Conservation (phyloP, 2,888 invertebrate genomes). For the Andrena bucephala region DNA sequence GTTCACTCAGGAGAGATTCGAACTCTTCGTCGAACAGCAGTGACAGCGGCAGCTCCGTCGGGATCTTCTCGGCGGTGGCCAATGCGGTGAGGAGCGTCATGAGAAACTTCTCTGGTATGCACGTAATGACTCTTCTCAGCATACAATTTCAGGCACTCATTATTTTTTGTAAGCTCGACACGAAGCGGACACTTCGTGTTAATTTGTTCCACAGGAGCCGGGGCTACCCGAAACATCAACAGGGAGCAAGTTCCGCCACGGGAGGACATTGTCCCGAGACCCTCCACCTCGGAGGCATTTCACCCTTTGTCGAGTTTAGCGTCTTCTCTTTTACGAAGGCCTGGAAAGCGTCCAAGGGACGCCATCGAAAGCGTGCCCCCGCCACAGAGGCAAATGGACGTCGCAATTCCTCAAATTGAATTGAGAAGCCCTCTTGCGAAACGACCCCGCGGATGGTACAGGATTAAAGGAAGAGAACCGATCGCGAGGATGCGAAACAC, state of each 20-base stretch:
- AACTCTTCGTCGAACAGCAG: slow-evolving; percentile 14
- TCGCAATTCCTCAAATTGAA: slow-evolving; percentile 16
- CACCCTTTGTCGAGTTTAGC: slow-evolving; percentile 30
- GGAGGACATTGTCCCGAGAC: not conserved
- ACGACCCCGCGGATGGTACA: slow-evolving; percentile 79
- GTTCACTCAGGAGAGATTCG: not conserved
- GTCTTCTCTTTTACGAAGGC: slow-evolving; percentile 47
- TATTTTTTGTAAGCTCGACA: not conserved
- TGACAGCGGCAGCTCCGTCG: slow-evolving; percentile 54
- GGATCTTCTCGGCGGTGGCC: slow-evolving; percentile 78
- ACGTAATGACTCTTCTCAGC: not conserved
- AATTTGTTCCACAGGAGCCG: not conserved
- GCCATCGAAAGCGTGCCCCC: slow-evolving; percentile 45
- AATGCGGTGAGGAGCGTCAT: slow-evolving; percentile 78
- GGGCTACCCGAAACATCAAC: slow-evolving; percentile 28
- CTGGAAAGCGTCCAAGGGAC: slow-evolving; percentile 76
- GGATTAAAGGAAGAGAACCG: slow-evolving; percentile 79
- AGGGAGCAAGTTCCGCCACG: slow-evolving; percentile 20
- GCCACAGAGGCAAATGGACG: slow-evolving; percentile 22
- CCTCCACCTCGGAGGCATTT: not conserved
- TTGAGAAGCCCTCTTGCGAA: slow-evolving; percentile 78
- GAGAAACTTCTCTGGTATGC: slow-evolving; percentile 77
- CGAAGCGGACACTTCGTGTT: not conserved
- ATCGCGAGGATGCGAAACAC: slow-evolving; percentile 78
- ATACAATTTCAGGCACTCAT: not conserved